phyloP scores from a whole-genome alignment of 2,113 vertebrate genomes.

The Corythornis cristatus region DNA sequence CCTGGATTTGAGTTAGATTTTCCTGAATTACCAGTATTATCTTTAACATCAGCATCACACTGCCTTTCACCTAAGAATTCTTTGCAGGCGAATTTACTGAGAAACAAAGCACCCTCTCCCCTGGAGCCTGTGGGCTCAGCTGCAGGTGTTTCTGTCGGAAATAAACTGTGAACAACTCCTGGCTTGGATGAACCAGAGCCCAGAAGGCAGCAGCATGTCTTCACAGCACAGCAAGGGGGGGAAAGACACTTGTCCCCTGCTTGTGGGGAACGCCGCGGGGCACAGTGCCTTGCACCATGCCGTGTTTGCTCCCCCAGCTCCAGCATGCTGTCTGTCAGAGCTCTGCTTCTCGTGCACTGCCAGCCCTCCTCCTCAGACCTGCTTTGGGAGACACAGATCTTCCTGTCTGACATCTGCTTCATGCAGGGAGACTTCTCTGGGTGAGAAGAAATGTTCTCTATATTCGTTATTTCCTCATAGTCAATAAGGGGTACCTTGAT shows the following conservation, averaged over 20 bases:
- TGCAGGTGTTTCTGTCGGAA: not conserved
- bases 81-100: not conserved
- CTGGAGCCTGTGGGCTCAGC: not conserved
- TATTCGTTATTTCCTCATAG: not conserved
- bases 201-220: not conserved
- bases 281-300: not conserved
- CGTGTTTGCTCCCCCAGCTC: not conserved
- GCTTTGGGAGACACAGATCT: not conserved
- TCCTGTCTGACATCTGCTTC: not conserved
- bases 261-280: not conserved
- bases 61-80: not conserved
- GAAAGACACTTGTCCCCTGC: not conserved
- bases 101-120: not conserved
- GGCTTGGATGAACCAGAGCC: not conserved
- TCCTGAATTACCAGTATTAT: not conserved
- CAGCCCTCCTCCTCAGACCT: not conserved
- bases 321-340: constrained; percentile 22
- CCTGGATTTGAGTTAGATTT: not conserved
- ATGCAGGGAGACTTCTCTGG: not conserved
- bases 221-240: not conserved
- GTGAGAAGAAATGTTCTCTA: not conserved
- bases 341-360: not conserved
- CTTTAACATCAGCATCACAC: not conserved
- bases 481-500: constrained; percentile 65
- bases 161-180: not conserved